Evolutionary conservation across 2,888 invertebrate genomes (phyloP).

Genomic region (Pelosia muscerda): DNA sequence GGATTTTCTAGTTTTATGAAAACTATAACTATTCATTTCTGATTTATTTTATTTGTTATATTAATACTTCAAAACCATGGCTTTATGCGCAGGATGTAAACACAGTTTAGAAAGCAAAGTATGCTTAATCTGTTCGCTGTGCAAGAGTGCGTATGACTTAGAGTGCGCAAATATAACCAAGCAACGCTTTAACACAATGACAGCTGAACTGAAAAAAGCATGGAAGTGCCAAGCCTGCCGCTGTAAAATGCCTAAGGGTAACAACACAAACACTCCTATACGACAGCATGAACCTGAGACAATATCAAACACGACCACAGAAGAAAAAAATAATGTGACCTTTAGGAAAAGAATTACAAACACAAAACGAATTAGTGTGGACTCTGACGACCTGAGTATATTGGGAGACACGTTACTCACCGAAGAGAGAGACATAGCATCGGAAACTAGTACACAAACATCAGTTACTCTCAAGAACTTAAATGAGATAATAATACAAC

Average conservation of each 20-base stretch:
- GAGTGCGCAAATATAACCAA: conserved; percentile 1
- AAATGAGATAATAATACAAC: neutral
- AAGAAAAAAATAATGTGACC: neutral
- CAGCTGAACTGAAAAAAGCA: neutral
- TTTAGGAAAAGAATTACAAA: neutral
- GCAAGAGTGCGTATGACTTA: conserved; percentile 3
- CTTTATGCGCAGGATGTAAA: conserved; percentile 4
- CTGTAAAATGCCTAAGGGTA: neutral
- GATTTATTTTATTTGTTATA: no score
- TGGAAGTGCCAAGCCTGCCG: no score
- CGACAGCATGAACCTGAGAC: neutral
- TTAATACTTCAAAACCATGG: no score
- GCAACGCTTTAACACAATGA: neutral
- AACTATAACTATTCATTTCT: no score
- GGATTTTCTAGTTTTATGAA: no score
- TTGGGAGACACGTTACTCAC: neutral
- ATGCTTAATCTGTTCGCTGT: neutral
- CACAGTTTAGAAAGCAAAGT: neutral
- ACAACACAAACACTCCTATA: conserved; percentile 1
- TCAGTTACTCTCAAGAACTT: neutral
- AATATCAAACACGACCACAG: neutral
- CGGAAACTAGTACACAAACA: neutral
- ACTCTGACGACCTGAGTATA: neutral
- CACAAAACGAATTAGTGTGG: neutral
- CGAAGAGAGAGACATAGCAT: neutral